phyloP scores from a whole-genome alignment of 2,888 invertebrate genomes.

The Busseola fusca region DNA sequence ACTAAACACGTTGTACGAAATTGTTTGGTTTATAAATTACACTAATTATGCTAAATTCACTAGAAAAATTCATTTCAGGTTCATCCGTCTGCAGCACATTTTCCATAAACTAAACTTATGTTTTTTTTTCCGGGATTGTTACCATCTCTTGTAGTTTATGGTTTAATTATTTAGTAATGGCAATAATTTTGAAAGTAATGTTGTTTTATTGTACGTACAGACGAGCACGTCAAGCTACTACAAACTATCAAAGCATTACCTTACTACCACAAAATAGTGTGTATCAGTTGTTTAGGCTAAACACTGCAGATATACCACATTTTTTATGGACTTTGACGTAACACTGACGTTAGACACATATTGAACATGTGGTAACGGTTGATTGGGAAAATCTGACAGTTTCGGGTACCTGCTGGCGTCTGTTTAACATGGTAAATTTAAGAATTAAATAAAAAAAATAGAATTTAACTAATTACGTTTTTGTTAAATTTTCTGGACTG shows the following conservation, averaged over 20 bases:
- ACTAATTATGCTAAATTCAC: constrained; percentile 35
- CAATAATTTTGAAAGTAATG: not conserved
- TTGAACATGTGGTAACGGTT: too few relatives aligned
- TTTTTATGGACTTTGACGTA: too few relatives aligned
- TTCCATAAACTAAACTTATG: constrained; percentile 48
- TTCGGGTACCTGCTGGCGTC: too few relatives aligned
- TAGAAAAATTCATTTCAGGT: constrained; percentile 44
- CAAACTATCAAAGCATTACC: too few relatives aligned
- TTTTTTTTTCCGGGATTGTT: constrained; percentile 35
- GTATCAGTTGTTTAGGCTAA: too few relatives aligned
- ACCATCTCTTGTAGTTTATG: constrained; percentile 42
- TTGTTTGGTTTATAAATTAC: constrained; percentile 30
- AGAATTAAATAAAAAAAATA: not conserved
- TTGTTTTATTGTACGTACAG: not conserved
- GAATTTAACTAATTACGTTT: not conserved
- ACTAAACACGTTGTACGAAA: constrained; percentile 30
- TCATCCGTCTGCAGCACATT: constrained; percentile 53
- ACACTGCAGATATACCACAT: too few relatives aligned
- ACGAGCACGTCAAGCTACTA: too few relatives aligned
- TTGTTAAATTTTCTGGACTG: fast-evolving
- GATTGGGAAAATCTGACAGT: too few relatives aligned
- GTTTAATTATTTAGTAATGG: constrained; percentile 10
- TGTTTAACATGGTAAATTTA: not conserved
- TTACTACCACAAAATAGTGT: too few relatives aligned
- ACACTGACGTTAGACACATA: too few relatives aligned